These are phyloP conservation scores for Hydropsyche betteni DNA, from an alignment of 2,888 invertebrate genomes.

Conservation along the genomic window DNA sequence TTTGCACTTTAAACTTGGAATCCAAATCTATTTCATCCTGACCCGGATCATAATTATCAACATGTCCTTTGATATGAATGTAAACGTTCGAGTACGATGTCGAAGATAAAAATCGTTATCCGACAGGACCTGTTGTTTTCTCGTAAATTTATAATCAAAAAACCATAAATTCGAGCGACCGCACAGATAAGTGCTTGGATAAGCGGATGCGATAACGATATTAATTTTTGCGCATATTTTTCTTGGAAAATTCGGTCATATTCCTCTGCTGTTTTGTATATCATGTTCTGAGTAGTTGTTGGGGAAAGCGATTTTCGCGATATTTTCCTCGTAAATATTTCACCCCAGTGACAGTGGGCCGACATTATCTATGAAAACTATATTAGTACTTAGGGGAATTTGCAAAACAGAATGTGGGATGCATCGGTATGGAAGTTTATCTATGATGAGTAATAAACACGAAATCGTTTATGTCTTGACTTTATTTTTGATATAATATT, in stretches of 20 bases:
- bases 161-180: conserved; percentile 15
- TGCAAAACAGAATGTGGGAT: too few species aligned
- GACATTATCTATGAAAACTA: conserved; percentile 17
- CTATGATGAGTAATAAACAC: too few species aligned
- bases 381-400: not conserved
- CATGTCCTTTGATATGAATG: too few species aligned
- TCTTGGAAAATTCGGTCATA: not conserved
- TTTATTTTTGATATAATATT: too few species aligned
- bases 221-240: conserved; percentile 17
- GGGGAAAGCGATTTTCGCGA: not conserved
- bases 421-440: too few species aligned
- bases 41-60: too few species aligned
- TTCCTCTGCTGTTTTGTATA: not conserved
- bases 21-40: too few species aligned
- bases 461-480: too few species aligned
- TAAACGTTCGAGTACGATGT: too few species aligned
- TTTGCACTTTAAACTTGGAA: too few species aligned
- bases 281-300: not conserved
- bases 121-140: too few species aligned
- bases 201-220: conserved; percentile 21
- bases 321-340: conserved; percentile 28
- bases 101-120: too few species aligned
- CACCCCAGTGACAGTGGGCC: not conserved
- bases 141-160: conserved; percentile 15
- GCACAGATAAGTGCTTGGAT: not conserved